Evolutionary conservation across 2,888 invertebrate species (phyloP).

Genomic region (Holacanthella duospinosa): DNA sequence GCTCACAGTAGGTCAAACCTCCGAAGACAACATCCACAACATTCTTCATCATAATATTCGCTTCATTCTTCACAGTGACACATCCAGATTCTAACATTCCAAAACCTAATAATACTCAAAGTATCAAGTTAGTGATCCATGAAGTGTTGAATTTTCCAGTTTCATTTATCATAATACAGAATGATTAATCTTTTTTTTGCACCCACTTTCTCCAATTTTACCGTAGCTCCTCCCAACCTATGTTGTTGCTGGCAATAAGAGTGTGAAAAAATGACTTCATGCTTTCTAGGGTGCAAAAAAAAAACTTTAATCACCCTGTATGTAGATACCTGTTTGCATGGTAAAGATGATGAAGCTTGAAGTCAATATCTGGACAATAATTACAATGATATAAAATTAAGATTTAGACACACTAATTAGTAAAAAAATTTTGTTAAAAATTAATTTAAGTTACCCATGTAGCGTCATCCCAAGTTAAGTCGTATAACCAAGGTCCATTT

Average conservation of each 20-base stretch:
- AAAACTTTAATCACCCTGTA: too few species aligned
- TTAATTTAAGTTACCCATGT: conserved; percentile 16
- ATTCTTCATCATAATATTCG: conserved; percentile 46
- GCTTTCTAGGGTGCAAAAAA: too few species aligned
- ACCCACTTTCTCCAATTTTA: too few species aligned
- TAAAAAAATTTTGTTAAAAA: neutral
- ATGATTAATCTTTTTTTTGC: too few species aligned
- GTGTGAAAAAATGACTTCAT: too few species aligned
- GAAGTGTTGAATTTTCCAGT: neutral
- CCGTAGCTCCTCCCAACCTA: too few species aligned
- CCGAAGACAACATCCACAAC: conserved; percentile 46
- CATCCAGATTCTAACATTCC: conserved; percentile 44
- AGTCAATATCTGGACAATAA: conserved; percentile 32
- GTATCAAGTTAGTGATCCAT: neutral
- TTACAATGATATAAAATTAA: too few species aligned
- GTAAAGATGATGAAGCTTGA: conserved; percentile 41
- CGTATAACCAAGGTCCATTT: conserved; percentile 24
- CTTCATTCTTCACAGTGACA: conserved; percentile 42
- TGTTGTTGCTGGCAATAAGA: too few species aligned
- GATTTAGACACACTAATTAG: neutral
- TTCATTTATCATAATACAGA: conserved; percentile 5
- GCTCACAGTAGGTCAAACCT: conserved; percentile 36
- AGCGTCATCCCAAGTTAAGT: conserved; percentile 33
- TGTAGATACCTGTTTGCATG: conserved; percentile 42
- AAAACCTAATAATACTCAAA: conserved; percentile 40